Evolutionary conservation across 1,140 invertebrate species (phyloP).

Genomic region (Helicoverpa zea): DNA sequence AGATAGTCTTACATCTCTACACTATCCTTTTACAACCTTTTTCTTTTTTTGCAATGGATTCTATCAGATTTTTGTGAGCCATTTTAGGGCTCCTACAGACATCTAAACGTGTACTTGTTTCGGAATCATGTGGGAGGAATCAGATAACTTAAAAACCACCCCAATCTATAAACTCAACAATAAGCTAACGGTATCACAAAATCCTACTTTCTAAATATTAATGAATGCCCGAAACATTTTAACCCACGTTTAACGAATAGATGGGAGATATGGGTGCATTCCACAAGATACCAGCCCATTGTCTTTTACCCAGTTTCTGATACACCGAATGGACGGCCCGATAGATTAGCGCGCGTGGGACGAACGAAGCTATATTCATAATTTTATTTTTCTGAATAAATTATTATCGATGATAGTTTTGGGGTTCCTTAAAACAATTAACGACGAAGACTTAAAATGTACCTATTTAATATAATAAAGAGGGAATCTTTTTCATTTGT

Average conservation of each 20-base stretch:
- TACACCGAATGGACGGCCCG: slow-evolving; percentile 39
- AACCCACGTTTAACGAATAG: slow-evolving; percentile 46
- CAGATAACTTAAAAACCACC: background rate
- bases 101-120: too few relatives aligned
- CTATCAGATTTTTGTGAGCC: too few relatives aligned
- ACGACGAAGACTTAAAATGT: too few relatives aligned
- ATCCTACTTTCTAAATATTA: slow-evolving; percentile 48
- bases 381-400: slow-evolving; percentile 49
- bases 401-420: slow-evolving; percentile 36
- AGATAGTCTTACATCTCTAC: too few relatives aligned
- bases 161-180: background rate
- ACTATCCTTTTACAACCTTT: too few relatives aligned
- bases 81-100: too few relatives aligned
- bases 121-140: background rate
- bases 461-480: too few relatives aligned
- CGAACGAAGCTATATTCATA: slow-evolving; percentile 47
- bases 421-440: slow-evolving; percentile 14
- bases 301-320: slow-evolving; percentile 43
- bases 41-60: too few relatives aligned
- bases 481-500: too few relatives aligned
- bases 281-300: slow-evolving; percentile 51
- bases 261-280: slow-evolving; percentile 48
- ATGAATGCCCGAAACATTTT: slow-evolving; percentile 37
- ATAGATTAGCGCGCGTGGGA: slow-evolving; percentile 51
- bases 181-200: slow-evolving; percentile 10